Conservation (phyloP, 2,113 vertebrate genomes). For the Oreochromis tanganicae region DNA sequence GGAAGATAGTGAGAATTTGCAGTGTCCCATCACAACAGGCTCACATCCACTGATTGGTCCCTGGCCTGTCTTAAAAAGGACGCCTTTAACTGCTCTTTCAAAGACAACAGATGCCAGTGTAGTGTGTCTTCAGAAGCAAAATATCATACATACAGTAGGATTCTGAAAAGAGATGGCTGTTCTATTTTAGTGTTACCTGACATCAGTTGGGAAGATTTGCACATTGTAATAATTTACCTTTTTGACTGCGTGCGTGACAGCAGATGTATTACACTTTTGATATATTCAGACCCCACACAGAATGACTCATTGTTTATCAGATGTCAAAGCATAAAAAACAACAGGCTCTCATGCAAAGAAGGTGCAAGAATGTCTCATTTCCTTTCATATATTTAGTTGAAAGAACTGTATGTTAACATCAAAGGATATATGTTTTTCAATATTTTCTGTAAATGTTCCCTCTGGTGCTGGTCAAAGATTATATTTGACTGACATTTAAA, state of each 20-base stretch:
- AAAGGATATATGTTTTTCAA: background rate
- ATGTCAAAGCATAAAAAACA: background rate
- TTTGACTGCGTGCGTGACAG: background rate
- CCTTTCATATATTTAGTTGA: background rate
- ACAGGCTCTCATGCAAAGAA: background rate
- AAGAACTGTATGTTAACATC: background rate
- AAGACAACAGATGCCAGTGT: slow-evolving; percentile 11
- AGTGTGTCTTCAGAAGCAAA: background rate
- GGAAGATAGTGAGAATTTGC: slow-evolving; percentile 38
- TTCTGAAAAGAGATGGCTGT: background rate
- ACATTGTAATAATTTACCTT: background rate
- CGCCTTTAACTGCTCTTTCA: slow-evolving; percentile 4
- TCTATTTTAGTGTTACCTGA: slow-evolving; percentile 19
- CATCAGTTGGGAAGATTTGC: background rate
- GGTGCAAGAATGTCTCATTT: background rate
- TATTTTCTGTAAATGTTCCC: background rate
- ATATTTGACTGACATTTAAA: background rate
- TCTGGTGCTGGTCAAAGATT: background rate
- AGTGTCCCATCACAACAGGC: slow-evolving; percentile 36
- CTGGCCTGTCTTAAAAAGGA: slow-evolving; percentile 38
- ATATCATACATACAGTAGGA: background rate
- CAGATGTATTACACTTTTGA: background rate
- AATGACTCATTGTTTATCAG: background rate
- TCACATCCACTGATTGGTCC: slow-evolving; percentile 51
- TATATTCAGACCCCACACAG: background rate